These are phyloP conservation scores for Drosophila nigromelanica DNA, from an alignment of 1,140 invertebrate genomes.

Conservation along the genomic window DNA sequence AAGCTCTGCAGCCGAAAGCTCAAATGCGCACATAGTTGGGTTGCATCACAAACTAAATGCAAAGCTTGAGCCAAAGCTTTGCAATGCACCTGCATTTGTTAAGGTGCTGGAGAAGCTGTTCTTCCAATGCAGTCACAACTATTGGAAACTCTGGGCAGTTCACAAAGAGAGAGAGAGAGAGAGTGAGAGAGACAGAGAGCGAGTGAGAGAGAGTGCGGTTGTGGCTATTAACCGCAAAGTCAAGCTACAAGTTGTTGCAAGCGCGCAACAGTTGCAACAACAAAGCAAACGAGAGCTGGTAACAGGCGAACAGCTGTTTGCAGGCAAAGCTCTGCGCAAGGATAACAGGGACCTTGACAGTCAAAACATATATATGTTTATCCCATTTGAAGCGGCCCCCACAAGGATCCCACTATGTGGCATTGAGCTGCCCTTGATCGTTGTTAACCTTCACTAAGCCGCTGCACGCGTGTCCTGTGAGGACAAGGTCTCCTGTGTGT, in stretches of 20 bases:
- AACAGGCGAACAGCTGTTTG: conserved; percentile 54
- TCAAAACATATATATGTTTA: not conserved
- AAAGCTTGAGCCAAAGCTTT: conserved; percentile 34
- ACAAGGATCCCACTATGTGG: conserved; percentile 59
- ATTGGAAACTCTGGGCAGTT: conserved; percentile 12
- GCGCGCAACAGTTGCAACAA: conserved; percentile 66
- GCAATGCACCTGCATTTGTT: conserved; percentile 26
- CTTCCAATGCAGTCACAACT: conserved; percentile 12
- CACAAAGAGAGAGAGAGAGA: conserved; percentile 6
- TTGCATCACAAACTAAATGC: conserved; percentile 35
- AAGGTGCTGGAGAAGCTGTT: conserved; percentile 10
- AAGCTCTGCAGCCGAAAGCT: conserved; percentile 31
- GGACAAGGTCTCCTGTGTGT: conserved; percentile 9
- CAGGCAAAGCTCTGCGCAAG: not conserved
- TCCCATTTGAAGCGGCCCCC: not conserved
- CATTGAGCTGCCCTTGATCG: conserved; percentile 77
- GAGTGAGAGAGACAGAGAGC: conserved; percentile 13
- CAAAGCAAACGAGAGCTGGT: conserved; percentile 7
- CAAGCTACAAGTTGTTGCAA: conserved; percentile 69
- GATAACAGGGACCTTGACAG: conserved; percentile 23
- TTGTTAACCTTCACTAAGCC: conserved; percentile 49
- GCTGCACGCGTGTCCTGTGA: conserved; percentile 23
- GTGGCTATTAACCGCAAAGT: not conserved
- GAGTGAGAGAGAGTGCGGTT: not conserved
- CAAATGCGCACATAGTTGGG: conserved; percentile 15